Evolutionary conservation across 1,140 invertebrate genomes (phyloP), one percentile per base, ranked within the genome.

Genomic region (Glomeris maerens): DNA sequence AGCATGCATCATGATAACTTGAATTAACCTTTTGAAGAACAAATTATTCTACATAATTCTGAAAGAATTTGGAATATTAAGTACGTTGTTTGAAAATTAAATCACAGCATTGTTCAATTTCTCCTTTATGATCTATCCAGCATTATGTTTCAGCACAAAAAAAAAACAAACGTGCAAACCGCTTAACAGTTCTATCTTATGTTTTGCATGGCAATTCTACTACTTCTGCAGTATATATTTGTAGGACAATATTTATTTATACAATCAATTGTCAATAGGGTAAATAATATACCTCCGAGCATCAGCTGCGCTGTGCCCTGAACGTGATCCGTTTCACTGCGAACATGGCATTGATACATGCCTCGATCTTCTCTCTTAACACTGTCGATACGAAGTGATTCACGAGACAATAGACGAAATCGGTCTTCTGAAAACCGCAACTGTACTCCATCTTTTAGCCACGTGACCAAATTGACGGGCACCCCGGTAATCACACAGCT

Each of bases 281-380:
- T 22, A 14, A 49, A 28, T 41, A 62, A 68, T 75, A n/a, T 72
- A 90, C 86, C 84, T 57, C 88, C 84, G 53, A 92, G 76, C 55
- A 80, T 73, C 5, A 91, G 72, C 62, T 89, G 83, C 1, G 85
- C 78, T 10, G 79, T 80, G 0, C 83, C 83, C 62, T 88, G 83
- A 21, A 80, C 81, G 69, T 88, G 84, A 60, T 89, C 83, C 64
- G 79, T 83, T 51, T 86, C 81, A 58, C 88, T 86, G 55, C 76
- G 79, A 2, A 83, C 85, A 54, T 88, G 81, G 64, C 90, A 95
- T 57, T 90, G 87, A 68, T 90, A 94, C 74, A 89, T 81, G 2
- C 87, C 87, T 52, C 81, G 74, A 64, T 90, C 85, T 45, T 83
- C 77, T 54, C 79, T 78, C 23, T 78, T 77, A 14, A 87, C 74